phyloP scores from a whole-genome alignment of 2,113 vertebrate genomes.

The Gymnocephalus cernua region DNA sequence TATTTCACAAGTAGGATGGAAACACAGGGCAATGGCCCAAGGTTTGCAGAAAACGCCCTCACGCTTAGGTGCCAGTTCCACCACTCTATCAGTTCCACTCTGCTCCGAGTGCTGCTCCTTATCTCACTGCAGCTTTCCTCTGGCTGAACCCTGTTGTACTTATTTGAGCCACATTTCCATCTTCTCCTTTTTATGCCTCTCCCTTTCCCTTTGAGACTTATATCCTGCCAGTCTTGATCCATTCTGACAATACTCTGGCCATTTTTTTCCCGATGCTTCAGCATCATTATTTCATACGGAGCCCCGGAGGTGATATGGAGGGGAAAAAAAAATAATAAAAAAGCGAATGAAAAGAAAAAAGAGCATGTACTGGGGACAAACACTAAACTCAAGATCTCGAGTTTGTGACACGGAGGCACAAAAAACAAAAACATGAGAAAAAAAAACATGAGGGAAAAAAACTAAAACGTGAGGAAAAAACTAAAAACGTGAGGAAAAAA shows the following conservation, averaged over 20 bases:
- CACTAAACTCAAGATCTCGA: too few relatives aligned
- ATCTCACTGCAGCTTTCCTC: conserved; percentile 35
- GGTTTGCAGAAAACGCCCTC: conserved; percentile 65
- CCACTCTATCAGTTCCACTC: conserved; percentile 33
- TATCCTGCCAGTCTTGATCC: conserved; percentile 17
- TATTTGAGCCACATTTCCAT: not conserved
- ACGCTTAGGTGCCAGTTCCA: conserved; percentile 76
- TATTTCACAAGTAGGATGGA: conserved; percentile 78
- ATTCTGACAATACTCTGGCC: not conserved
- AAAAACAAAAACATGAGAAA: too few relatives aligned
- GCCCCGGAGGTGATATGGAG: too few relatives aligned
- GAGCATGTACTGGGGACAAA: too few relatives aligned
- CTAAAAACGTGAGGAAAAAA: too few relatives aligned
- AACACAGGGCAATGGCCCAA: conserved; percentile 74
- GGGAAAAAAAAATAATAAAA: too few relatives aligned
- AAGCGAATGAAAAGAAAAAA: too few relatives aligned
- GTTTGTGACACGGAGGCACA: too few relatives aligned
- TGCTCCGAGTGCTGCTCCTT: conserved; percentile 31
- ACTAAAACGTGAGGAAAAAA: too few relatives aligned
- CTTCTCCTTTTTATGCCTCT: conserved; percentile 8
- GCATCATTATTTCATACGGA: conserved; percentile 24
- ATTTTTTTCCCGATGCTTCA: conserved; percentile 20
- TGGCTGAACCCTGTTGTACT: conserved; percentile 3
- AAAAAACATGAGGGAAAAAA: too few relatives aligned
- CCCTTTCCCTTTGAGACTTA: not conserved